Evolutionary conservation across 2,113 vertebrate species (phyloP), one percentile per base, ranked within the genome.

Genomic region (Paracyprichromis sp.): DNA sequence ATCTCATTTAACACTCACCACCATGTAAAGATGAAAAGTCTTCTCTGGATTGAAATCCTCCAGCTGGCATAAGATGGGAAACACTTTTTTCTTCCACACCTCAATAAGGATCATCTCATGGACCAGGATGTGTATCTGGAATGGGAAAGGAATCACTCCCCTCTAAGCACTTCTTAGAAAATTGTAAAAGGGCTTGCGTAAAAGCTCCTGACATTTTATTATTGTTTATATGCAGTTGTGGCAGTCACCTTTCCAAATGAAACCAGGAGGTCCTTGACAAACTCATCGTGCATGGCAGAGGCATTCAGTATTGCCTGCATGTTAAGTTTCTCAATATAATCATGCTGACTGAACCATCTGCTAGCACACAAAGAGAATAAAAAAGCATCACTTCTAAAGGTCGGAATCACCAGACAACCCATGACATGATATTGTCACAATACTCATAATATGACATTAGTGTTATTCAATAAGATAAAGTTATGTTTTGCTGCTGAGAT

Each of bases 61-160:
- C 83, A 99, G 96, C 53, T 78, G 96, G 91, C 97, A 98, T 17
- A 99, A 88, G 83, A 99, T 93, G 0, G 98, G 97, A 59, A 99
- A 98, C 59, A 99, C 92, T 85, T 98, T 98, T 83, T 97, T 97
- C 92, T 99, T 99, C 98, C 99, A 99, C 90, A 98, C 92, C 94
- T 99, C 98, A 3, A 97, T 95, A 2, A 97, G 93, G 61, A 99
- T 98, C 95, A 99, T 95, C 90, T 98, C 97, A 80, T 97, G 96
- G 50, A 99, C 96, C 79, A 99, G 95, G 1, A 96, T 92, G 3
- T 97, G 96, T 86, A 98, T 95, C 99, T 99, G 43, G 4, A 90
- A 54, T 90, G 45, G 85, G 93, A 8, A 88, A 86, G 52, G 90
- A 61, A 47, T 50, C 31, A 31, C 21, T 80, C 24, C 59, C 3